A percentile compares a stretch with the other conserved stretches of the same genome.
Evolutionary conservation across 2,888 invertebrate genomes (phyloP).

Genomic region (Pterostichus madidus): DNA sequence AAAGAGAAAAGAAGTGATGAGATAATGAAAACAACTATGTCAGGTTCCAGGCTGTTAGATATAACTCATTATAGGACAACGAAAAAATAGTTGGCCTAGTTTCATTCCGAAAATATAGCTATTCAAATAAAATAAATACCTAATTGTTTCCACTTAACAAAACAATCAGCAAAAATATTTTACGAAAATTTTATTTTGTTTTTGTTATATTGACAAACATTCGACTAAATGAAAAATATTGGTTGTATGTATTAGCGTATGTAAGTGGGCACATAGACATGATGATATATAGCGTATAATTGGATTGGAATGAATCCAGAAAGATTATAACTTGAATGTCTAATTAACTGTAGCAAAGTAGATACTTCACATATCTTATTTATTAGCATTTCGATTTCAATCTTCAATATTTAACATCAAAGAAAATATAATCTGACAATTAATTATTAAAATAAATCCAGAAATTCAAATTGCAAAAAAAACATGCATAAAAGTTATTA

Average conservation of each 20-base stretch:
- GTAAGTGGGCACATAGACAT: constrained; percentile 60
- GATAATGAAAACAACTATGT: constrained; percentile 16
- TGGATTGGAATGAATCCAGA: constrained; percentile 62
- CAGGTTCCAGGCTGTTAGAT: background rate
- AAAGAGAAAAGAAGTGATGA: constrained; percentile 30
- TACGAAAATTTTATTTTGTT: constrained; percentile 12
- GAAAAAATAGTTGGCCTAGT: constrained; percentile 22
- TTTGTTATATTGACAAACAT: constrained; percentile 1
- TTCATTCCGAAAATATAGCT: constrained; percentile 19
- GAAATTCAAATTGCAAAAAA: constrained; percentile 5
- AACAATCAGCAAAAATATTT: background rate
- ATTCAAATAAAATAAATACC: background rate
- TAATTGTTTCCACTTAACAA: background rate
- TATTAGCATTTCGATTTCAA: constrained; percentile 7
- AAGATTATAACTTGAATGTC: constrained; percentile 61
- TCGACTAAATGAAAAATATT: constrained; percentile 4
- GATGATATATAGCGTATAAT: constrained; percentile 66
- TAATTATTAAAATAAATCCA: constrained; percentile 5
- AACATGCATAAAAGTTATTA: background rate
- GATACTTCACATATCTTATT: constrained; percentile 45
- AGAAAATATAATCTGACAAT: constrained; percentile 5
- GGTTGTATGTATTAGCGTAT: constrained; percentile 21
- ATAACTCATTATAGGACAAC: constrained; percentile 7
- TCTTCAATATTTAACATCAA: background rate
- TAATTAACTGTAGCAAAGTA: constrained; percentile 61